Evolutionary conservation across 1,140 invertebrate genomes (phyloP).

Genomic region (Mya arenaria): DNA sequence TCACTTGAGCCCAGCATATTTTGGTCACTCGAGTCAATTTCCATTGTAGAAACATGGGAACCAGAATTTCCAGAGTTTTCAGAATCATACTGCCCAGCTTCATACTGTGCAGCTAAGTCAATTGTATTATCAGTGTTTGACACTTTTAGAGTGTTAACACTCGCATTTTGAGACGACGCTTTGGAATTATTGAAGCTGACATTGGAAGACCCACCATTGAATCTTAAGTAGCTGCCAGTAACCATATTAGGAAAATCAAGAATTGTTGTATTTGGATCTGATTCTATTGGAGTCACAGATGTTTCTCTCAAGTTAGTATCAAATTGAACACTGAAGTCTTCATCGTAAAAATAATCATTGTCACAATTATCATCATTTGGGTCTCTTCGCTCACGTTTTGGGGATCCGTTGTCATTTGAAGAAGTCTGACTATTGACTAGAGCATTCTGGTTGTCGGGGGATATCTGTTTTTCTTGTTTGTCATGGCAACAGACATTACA

Average conservation of each 20-base stretch:
- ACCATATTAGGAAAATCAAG: conserved; percentile 72
- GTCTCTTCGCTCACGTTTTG: conserved; percentile 29
- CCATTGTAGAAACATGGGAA: conserved; percentile 71
- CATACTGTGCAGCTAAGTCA: conserved; percentile 22
- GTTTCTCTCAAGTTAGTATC: conserved; percentile 73
- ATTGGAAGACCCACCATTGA: conserved; percentile 65
- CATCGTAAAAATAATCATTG: conserved; percentile 78
- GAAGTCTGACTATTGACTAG: conserved; percentile 40
- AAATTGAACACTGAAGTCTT: conserved; percentile 78
- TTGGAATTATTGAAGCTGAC: conserved; percentile 53
- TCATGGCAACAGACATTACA: conserved; percentile 10
- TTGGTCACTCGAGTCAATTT: conserved; percentile 75
- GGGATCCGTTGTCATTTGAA: conserved; percentile 39
- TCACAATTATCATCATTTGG: conserved; percentile 47
- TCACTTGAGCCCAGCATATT: conserved; percentile 79
- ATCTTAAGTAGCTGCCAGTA: conserved; percentile 74
- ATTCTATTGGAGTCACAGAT: conserved; percentile 48
- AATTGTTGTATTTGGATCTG: conserved; percentile 45
- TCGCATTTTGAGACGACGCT: conserved; percentile 43
- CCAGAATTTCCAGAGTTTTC: conserved; percentile 71
- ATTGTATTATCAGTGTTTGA: conserved; percentile 38
- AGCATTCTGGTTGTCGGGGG: conserved; percentile 20
- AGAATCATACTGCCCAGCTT: conserved; percentile 64
- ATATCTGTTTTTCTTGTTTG: conserved; percentile 26
- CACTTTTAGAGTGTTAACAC: conserved; percentile 59